phyloP scores from a whole-genome alignment of 1,140 invertebrate genomes.

The Euwallacea fornicatus region DNA sequence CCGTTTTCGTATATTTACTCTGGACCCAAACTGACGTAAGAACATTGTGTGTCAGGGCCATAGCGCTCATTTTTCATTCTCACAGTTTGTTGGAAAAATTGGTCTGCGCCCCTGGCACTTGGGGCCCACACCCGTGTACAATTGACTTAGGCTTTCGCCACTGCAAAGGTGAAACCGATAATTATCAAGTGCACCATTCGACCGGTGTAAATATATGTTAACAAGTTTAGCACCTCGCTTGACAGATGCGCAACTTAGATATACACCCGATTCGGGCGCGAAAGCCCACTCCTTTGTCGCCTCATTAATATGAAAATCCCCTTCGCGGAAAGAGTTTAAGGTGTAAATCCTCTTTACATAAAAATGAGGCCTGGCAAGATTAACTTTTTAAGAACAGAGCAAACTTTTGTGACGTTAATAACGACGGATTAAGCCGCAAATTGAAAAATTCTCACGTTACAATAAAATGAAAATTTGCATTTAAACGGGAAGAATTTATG shows the following conservation, averaged over 20 bases:
- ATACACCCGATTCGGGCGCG: not conserved
- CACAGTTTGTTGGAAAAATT: no score
- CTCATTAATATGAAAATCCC: conserved; percentile 7
- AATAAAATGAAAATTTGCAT: conserved; percentile 2
- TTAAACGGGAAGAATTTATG: not conserved
- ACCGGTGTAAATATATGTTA: not conserved
- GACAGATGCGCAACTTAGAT: conserved; percentile 6
- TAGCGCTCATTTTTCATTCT: no score
- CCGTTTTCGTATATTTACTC: no score
- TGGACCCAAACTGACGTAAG: no score
- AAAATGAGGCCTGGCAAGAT: conserved; percentile 14
- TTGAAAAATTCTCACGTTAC: not conserved
- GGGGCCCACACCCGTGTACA: no score
- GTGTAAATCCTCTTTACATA: conserved; percentile 24
- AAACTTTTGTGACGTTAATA: conserved; percentile 12
- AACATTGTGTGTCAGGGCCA: no score
- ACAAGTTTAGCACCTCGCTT: conserved; percentile 12
- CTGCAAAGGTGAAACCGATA: not conserved
- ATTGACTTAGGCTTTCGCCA: no score
- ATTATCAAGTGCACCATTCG: conserved; percentile 1
- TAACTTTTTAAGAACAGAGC: conserved; percentile 24
- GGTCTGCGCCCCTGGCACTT: no score
- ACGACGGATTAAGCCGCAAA: not conserved
- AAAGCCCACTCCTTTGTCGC: not conserved
- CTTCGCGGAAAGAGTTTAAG: conserved; percentile 4